Evolutionary conservation across 1,140 invertebrate species (phyloP), one percentile per base, ranked within the genome.

Genomic region (Heliconius himera): DNA sequence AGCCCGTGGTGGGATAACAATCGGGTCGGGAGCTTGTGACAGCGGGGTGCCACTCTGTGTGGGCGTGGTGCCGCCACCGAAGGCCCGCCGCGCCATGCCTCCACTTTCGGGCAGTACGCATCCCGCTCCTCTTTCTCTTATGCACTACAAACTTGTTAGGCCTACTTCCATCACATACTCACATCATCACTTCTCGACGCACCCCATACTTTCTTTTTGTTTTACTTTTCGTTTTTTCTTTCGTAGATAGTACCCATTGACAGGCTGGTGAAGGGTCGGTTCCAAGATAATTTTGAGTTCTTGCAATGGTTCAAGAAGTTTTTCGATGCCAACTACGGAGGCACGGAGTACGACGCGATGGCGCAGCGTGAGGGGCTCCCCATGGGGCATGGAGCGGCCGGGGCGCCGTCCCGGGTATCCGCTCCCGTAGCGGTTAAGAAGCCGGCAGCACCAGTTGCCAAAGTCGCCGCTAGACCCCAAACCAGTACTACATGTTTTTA

Each of bases 291-390:
- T 95, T 99, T 99, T 96, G 99, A 99, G 95, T 99, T 99, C 96
- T 97, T 99, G 82, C 99, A 99, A 96, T 99, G 99, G 99, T 99
- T 99, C 96, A 99, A 99, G 96, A 99, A 99, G 93, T 99, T 99
- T 95, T 99, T 99, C 95, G 99, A 99, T 96, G 99, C 99, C 71
- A 99, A 99, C 96, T 99, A 99, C 95, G 98, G 99, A 91, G 99
- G 98, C 77, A 96, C 97, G 83, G 98, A 98, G 77, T 99, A 99
- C 95, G 98, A 99, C 93, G 97, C 98, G 51, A 87, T 94, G 72
- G 92, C 93, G 36, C 85, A 93, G 78, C 93, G 93, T 79, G 86
- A 79, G 11, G 85, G 84, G 60, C 84, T 79, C 26, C 94, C 96
- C 18, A 96, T 99, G 96, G 98, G 98, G 82, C 95, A 96, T 81